Evolutionary conservation across 1,140 invertebrate species (phyloP), one percentile per base, ranked within the genome.

Genomic region (Dinoponera quadriceps): DNA sequence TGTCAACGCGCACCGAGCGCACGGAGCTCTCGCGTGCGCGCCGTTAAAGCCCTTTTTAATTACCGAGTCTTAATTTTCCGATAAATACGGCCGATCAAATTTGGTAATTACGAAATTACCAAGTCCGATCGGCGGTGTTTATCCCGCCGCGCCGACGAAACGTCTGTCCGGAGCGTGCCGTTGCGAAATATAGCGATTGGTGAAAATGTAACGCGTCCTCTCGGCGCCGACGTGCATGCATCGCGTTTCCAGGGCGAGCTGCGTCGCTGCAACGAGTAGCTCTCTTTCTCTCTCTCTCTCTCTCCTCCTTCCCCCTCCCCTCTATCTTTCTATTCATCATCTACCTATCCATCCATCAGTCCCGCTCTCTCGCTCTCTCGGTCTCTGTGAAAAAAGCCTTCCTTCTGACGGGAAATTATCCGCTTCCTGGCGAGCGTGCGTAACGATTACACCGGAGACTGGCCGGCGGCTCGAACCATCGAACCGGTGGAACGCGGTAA

Each of bases 121-220:
- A 77, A 66, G 66, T 55, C 65, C 66, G 62, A 77, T 66, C 62
- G 29, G 29, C 29, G 22, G 49, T 63, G 11, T 77, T 77, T 77
- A 77, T 77, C 20, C n/a, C 13, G 29, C 44, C 38, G n/a, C 18
- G 33, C 22, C 20, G 49, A 49, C 29, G 51, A 77, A 20, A 18
- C 57, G 13, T 49, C n/a, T 66, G 60, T n/a, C 9, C 25, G 48
- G 54, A 38, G 44, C 14, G 14, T 27, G 73, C 44, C 11, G 18
- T 77, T 77, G 66, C 18, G 27, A 29, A 2, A 29, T 9, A 29
- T 20, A 7, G 33, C 11, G n/a, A n/a, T 77, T 16, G 74, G 27
- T 77, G 54, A 29, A 77, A 77, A 27, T n/a, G 48, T 55, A 20
- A 54, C 29, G 25, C 60, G 29, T 51, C 59, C 57, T 29, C 20